Percentiles rank a stretch among this genome's conserved stretches.
phyloP scores from a whole-genome alignment of 2,797 vertebrate species.

The Dipus sagitta region DNA sequence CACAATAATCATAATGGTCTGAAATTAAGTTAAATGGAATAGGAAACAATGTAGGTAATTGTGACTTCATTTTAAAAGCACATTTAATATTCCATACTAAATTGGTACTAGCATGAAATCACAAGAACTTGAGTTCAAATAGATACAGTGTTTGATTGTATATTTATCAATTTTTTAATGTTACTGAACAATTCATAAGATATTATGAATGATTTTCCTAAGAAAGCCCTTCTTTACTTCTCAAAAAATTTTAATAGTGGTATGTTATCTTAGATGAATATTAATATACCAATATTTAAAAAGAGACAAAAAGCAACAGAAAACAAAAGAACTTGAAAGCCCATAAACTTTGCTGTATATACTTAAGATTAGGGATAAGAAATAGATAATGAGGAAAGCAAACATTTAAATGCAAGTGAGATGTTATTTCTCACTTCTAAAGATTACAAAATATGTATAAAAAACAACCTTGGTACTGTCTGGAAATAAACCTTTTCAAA shows the following conservation, averaged over 20 bases:
- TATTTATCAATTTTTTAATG: not conserved
- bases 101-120: conserved; percentile 60
- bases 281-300: not conserved
- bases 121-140: conserved; percentile 27
- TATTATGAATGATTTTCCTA: not conserved
- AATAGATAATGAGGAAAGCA: not conserved
- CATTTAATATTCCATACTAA: conserved; percentile 72
- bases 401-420: conserved; percentile 4
- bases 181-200: not conserved
- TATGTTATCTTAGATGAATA: conserved; percentile 19
- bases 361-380: not conserved
- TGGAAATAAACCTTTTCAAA: not conserved
- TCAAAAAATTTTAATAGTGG: not conserved
- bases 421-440: not conserved
- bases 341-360: not conserved
- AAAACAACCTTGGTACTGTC: not conserved
- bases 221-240: not conserved
- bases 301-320: not conserved
- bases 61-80: conserved; percentile 61
- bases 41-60: not conserved
- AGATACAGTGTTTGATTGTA: not conserved
- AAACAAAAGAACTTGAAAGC: not conserved
- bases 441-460: not conserved
- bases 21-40: conserved; percentile 75
- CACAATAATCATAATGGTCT: conserved; percentile 73